These are phyloP conservation scores for Corynorhinus townsendii DNA, from an alignment of 2,113 vertebrate species.

Conservation along the genomic window DNA sequence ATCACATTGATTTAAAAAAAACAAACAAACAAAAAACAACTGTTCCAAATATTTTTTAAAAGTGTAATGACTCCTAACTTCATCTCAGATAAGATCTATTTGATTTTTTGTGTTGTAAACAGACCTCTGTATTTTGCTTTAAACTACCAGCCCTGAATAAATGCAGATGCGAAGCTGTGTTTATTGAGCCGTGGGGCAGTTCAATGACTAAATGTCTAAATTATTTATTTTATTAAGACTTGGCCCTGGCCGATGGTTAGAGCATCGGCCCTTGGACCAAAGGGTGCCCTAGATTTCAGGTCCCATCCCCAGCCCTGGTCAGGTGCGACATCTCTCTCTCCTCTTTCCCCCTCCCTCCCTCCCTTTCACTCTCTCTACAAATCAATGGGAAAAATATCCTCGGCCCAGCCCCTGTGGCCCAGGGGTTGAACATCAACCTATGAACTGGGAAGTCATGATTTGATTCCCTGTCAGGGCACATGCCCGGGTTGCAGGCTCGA, in stretches of 20 bases:
- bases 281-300: too few relatives aligned
- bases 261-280: too few relatives aligned
- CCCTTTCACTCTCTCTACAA: too few relatives aligned
- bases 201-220: background rate
- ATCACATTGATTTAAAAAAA: background rate
- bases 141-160: background rate
- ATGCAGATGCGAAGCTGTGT: background rate
- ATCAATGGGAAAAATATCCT: too few relatives aligned
- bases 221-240: conserved; percentile 39
- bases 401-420: too few relatives aligned
- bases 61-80: background rate
- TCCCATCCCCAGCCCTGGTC: too few relatives aligned
- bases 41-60: background rate
- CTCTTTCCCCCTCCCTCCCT: too few relatives aligned
- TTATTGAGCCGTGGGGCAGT: background rate
- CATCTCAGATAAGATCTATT: background rate
- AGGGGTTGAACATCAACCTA: too few relatives aligned
- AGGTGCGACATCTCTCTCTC: too few relatives aligned
- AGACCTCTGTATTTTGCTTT: background rate
- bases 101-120: background rate
- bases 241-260: background rate
- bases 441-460: too few relatives aligned
- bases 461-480: too few relatives aligned
- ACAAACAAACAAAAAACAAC: background rate
- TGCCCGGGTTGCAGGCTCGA: too few relatives aligned